Evolutionary conservation across 2,888 invertebrate genomes (phyloP).

Genomic region (Drosophila quinaria): DNA sequence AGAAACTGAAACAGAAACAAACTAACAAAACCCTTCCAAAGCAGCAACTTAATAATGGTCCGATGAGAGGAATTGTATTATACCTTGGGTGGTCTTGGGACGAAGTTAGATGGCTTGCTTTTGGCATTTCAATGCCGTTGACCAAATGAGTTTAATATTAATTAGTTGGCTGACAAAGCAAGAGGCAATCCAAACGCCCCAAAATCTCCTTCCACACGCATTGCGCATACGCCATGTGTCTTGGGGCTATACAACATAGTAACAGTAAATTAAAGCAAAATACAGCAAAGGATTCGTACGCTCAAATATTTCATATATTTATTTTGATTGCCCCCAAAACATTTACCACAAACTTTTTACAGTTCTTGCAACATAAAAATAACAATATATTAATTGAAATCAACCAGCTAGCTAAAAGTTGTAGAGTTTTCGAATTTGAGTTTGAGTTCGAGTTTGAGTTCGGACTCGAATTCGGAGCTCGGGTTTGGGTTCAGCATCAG

Average conservation of each 20-base stretch:
- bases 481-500: background rate
- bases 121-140: constrained; percentile 70
- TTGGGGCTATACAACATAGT: constrained; percentile 3
- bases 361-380: constrained; percentile 35
- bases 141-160: constrained; percentile 74
- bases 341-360: constrained; percentile 24
- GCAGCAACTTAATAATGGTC: constrained; percentile 1
- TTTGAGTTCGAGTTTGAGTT: background rate
- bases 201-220: constrained; percentile 16
- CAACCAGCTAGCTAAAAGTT: constrained; percentile 24
- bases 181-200: constrained; percentile 27
- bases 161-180: constrained; percentile 66
- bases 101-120: constrained; percentile 47
- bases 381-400: constrained; percentile 57
- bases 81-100: constrained; percentile 1
- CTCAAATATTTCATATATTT: constrained; percentile 13
- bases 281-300: constrained; percentile 20
- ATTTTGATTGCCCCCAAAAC: constrained; percentile 35
- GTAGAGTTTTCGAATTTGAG: constrained; percentile 2
- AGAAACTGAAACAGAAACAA: constrained; percentile 38
- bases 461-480: background rate
- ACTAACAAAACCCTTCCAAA: constrained; percentile 7
- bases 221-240: constrained; percentile 43
- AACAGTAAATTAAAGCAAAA: constrained; percentile 55
- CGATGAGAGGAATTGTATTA: background rate